Conservation (phyloP, 2,113 vertebrate genomes). For the Maccullochella peelii region DNA sequence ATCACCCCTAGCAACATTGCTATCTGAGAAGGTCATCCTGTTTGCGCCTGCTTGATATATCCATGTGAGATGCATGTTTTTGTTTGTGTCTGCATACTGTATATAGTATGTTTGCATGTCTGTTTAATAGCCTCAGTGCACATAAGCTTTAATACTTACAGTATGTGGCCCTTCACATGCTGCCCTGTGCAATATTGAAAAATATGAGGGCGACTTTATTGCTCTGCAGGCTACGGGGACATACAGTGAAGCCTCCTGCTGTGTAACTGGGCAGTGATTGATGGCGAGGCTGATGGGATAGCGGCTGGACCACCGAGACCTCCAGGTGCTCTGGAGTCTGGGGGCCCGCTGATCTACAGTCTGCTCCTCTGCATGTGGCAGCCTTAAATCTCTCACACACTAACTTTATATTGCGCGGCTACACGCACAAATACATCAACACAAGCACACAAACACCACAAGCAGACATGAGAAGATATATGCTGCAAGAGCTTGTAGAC, state of each 20-base stretch:
- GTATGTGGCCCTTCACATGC: slow-evolving; percentile 20
- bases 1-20: not conserved
- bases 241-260: slow-evolving; percentile 31
- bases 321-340: slow-evolving; percentile 45
- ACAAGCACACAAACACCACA: slow-evolving; percentile 27
- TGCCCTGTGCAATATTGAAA: slow-evolving; percentile 44
- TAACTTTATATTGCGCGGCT: not conserved
- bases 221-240: slow-evolving; percentile 46
- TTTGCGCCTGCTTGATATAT: slow-evolving; percentile 25
- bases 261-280: slow-evolving; percentile 66
- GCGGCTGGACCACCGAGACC: slow-evolving; percentile 40
- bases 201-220: slow-evolving; percentile 56
- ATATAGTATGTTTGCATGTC: not conserved
- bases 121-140: slow-evolving; percentile 9
- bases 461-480: slow-evolving; percentile 4
- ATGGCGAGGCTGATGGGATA: slow-evolving; percentile 59
- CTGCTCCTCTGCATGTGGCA: slow-evolving; percentile 40
- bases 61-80: slow-evolving; percentile 7
- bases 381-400: slow-evolving; percentile 47
- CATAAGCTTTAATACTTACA: slow-evolving; percentile 5
- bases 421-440: slow-evolving; percentile 26
- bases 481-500: not conserved
- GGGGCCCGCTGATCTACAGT: slow-evolving; percentile 49
- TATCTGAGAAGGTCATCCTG: slow-evolving; percentile 7
- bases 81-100: slow-evolving; percentile 19